Percentiles rank a stretch among this genome's conserved stretches.
phyloP scores from a whole-genome alignment of 2,888 invertebrate genomes.

The Xestia ashworthii region DNA sequence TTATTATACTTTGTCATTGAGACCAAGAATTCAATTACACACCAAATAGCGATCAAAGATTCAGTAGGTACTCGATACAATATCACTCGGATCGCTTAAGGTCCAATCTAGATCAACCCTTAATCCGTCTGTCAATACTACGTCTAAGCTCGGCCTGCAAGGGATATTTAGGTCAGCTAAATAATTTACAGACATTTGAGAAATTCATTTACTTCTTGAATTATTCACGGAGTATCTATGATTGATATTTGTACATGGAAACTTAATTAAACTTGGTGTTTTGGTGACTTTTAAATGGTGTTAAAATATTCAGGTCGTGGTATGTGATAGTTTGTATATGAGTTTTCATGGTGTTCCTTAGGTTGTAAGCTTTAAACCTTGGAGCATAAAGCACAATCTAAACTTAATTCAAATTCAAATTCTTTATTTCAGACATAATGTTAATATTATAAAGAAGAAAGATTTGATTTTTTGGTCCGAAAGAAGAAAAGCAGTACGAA shows the following conservation, averaged over 20 bases:
- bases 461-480: too few species aligned
- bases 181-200: slow-evolving; percentile 28
- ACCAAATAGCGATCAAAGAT: slow-evolving; percentile 36
- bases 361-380: neutral
- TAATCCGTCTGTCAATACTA: slow-evolving; percentile 52
- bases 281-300: neutral
- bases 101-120: slow-evolving; percentile 35
- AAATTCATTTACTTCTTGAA: slow-evolving; percentile 32
- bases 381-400: neutral
- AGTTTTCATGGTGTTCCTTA: neutral
- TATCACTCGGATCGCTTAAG: slow-evolving; percentile 42
- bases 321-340: neutral
- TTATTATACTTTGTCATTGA: neutral
- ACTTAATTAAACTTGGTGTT: neutral
- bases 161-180: slow-evolving; percentile 43
- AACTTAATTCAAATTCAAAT: too few species aligned
- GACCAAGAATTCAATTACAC: slow-evolving; percentile 38
- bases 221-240: slow-evolving; percentile 26
- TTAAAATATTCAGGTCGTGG: slow-evolving; percentile 2
- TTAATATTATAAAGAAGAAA: too few species aligned
- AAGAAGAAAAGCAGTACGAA: too few species aligned
- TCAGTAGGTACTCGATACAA: slow-evolving; percentile 18
- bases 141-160: slow-evolving; percentile 5
- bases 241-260: neutral
- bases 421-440: too few species aligned